Conservation (phyloP, 2,797 vertebrate genomes). For the Danio jaintianensis region DNA sequence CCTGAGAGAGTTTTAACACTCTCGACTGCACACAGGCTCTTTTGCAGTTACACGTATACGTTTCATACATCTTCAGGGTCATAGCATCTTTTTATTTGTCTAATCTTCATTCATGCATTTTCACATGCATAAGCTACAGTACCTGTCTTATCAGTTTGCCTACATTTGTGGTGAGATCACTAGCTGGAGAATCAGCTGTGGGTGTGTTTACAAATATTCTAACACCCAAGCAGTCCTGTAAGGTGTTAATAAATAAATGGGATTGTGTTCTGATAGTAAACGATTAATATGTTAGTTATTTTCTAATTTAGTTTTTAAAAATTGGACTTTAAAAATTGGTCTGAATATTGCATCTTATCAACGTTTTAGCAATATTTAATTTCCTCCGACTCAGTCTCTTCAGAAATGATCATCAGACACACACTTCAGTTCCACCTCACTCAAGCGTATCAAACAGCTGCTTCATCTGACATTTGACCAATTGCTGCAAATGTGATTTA, state of each 20-base stretch:
- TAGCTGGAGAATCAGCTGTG: slow-evolving; percentile 66
- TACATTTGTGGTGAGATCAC: slow-evolving; percentile 79
- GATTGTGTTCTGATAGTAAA: not conserved
- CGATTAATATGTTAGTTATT: too few relatives aligned
- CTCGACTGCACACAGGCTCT: slow-evolving; percentile 54
- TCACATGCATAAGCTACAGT: slow-evolving; percentile 60
- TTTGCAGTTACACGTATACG: slow-evolving; percentile 1
- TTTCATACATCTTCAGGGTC: not conserved
- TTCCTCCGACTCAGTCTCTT: slow-evolving; percentile 29
- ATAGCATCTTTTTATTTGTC: not conserved
- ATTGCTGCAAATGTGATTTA: slow-evolving; percentile 10
- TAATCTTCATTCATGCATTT: slow-evolving; percentile 43
- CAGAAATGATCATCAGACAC: slow-evolving; percentile 34
- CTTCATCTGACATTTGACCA: not conserved
- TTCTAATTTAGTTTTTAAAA: too few relatives aligned
- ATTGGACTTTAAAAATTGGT: not conserved
- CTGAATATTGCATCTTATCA: not conserved
- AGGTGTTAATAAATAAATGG: not conserved
- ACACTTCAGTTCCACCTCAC: slow-evolving; percentile 4
- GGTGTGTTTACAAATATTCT: slow-evolving; percentile 57
- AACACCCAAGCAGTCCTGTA: slow-evolving; percentile 50
- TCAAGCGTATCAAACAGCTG: slow-evolving; percentile 4
- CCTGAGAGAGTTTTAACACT: slow-evolving; percentile 59
- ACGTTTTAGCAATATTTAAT: not conserved
- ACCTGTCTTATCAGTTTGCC: slow-evolving; percentile 74